A percentile compares a stretch with the other conserved stretches of the same genome.
Conservation (phyloP, 1,140 invertebrate species). For the Lerema accius region DNA sequence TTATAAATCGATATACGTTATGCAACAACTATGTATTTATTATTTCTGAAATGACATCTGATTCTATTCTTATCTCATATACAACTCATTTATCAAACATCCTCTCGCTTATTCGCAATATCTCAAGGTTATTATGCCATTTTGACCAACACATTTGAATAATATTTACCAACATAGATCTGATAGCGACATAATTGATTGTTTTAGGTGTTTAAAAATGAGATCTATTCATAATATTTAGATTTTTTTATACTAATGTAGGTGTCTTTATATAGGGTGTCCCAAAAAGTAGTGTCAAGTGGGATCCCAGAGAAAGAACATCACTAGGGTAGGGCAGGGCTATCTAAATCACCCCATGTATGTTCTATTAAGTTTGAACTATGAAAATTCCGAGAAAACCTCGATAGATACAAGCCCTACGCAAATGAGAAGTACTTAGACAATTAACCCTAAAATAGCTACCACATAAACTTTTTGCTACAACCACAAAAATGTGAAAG, state of each 20-base stretch:
- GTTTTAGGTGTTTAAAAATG: slow-evolving; percentile 1
- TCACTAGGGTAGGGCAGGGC: too few species aligned
- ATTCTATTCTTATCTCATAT: slow-evolving; percentile 19
- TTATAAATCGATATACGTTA: too few species aligned
- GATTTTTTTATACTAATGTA: too few species aligned
- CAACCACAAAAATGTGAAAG: not conserved
- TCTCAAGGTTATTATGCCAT: slow-evolving; percentile 28
- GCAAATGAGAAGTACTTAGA: not conserved
- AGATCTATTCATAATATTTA: not conserved
- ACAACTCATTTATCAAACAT: slow-evolving; percentile 27
- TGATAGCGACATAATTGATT: slow-evolving; percentile 23
- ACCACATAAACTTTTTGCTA: not conserved
- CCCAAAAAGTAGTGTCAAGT: too few species aligned
- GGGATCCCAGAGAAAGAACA: too few species aligned
- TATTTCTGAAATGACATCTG: slow-evolving; percentile 17
- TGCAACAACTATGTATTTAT: too few species aligned
- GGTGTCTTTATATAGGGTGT: too few species aligned
- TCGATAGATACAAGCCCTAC: too few species aligned
- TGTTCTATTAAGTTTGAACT: too few species aligned
- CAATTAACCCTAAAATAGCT: not conserved
- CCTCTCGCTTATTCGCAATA: slow-evolving; percentile 29
- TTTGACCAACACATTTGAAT: slow-evolving; percentile 25
- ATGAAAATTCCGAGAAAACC: too few species aligned
- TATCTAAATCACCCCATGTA: too few species aligned
- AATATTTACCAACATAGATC: slow-evolving; percentile 17